Evolutionary conservation across 2,888 invertebrate genomes (phyloP), one percentile per base, ranked within the genome.

Genomic region (Diplolepis rosae): DNA sequence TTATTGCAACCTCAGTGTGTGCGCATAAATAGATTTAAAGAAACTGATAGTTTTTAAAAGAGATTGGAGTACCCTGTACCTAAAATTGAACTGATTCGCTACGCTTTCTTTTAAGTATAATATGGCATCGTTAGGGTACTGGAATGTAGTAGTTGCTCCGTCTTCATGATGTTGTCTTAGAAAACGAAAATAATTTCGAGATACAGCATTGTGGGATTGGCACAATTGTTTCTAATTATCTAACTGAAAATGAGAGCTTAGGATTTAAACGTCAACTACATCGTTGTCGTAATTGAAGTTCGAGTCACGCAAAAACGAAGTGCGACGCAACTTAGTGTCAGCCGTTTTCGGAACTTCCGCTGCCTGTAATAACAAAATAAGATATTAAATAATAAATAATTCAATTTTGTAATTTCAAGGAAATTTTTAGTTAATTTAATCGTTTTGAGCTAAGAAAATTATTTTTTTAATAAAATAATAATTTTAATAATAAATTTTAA

Each of bases 211-310:
- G 5, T 15, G 24, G 45, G 66, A 32, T 50, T 66, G 48, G 48
- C 66, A 48, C 45, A 50, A 50, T 50, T 28, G 45, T 66, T 50
- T 30, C 11, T 15, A 42, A 65, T 11, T 50, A 52, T 28, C 15
- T 2, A 52, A 52, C 15, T 15, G 28, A 52, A 28, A 11, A 24
- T 13, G 22, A 27, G 13, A 54, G n/a, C 24, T 66, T 70, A 30
- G 32, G 32, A 69, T 56, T 74, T 71, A 88, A 73, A 88, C 88
- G 73, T 88, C 88, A 76, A 88, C 88, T 69, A 87, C 84, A 65
- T 88, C 88, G 71, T 87, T 88, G 76, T 88, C 87, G 73, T 88
- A 89, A 80, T 88, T 88, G 79, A 87, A 89, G 77, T 89, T 88
- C 51, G 88, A 88, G 80, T 89, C 88, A 67, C 88, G 88, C 74